phyloP scores from a whole-genome alignment of 2,797 vertebrate species.

The Amblyopsis hoosieri region DNA sequence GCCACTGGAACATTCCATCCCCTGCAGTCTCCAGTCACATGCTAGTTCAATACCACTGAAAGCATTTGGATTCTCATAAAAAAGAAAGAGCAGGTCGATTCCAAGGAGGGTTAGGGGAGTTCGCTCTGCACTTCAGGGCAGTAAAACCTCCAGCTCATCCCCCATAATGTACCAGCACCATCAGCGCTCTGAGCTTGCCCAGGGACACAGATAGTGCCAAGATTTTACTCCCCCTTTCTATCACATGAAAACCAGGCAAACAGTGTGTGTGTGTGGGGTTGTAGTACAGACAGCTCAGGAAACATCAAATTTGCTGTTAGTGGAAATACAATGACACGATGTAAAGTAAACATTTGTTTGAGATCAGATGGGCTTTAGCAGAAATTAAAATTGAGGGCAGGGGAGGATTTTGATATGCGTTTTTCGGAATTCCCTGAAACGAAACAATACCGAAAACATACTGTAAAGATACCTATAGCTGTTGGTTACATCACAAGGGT shows the following conservation, averaged over 20 bases:
- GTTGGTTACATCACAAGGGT: too few species aligned
- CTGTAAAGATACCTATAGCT: background rate
- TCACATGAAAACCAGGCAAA: slow-evolving; percentile 20
- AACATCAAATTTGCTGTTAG: background rate
- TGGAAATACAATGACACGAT: slow-evolving; percentile 10
- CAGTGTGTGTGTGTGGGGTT: background rate
- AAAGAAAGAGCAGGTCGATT: slow-evolving; percentile 61
- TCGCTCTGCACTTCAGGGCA: slow-evolving; percentile 53
- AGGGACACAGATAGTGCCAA: slow-evolving; percentile 42
- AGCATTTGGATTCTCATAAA: slow-evolving; percentile 55
- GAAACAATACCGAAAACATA: slow-evolving; percentile 11
- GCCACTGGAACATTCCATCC: slow-evolving; percentile 38
- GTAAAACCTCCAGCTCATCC: slow-evolving; percentile 59
- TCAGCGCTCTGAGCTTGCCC: slow-evolving; percentile 46
- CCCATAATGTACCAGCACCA: slow-evolving; percentile 18
- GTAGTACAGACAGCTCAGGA: background rate
- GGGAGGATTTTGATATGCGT: slow-evolving; percentile 21
- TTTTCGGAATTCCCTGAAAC: slow-evolving; percentile 19
- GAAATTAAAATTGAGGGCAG: slow-evolving; percentile 5
- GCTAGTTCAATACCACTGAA: slow-evolving; percentile 41
- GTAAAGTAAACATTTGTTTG: slow-evolving; percentile 28
- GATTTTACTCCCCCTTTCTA: slow-evolving; percentile 18
- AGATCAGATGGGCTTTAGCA: slow-evolving; percentile 21
- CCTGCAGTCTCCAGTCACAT: slow-evolving; percentile 49
- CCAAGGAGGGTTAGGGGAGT: slow-evolving; percentile 54